Conservation (phyloP, 2,797 vertebrate genomes). For the Girardinus metallicus region DNA sequence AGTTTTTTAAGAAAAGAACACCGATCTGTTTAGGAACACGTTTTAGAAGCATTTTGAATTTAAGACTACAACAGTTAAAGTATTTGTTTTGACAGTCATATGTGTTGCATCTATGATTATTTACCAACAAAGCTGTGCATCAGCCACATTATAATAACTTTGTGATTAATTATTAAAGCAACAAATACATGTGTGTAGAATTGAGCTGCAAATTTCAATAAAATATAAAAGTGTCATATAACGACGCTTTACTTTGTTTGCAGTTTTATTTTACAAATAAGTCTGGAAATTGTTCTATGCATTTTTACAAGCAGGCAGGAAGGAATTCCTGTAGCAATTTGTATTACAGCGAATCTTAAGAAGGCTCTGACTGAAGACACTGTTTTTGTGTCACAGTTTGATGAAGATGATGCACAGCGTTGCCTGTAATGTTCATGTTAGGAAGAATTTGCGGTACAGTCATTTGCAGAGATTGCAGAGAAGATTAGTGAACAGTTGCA, state of each 20-base stretch:
- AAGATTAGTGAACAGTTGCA: background rate
- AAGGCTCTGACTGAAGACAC: background rate
- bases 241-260: background rate
- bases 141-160: background rate
- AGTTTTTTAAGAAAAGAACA: background rate
- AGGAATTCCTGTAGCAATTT: background rate
- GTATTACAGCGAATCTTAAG: background rate
- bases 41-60: conserved; percentile 3
- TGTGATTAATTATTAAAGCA: background rate
- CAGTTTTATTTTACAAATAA: background rate
- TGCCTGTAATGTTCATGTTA: background rate
- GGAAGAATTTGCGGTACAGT: background rate
- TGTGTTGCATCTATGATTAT: background rate
- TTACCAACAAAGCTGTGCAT: background rate
- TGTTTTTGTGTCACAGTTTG: background rate
- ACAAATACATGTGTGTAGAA: background rate
- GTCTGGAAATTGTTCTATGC: background rate
- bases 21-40: background rate
- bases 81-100: background rate
- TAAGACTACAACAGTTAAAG: background rate
- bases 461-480: background rate
- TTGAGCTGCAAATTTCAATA: background rate
- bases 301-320: background rate
- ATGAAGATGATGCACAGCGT: background rate
- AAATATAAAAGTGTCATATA: background rate